Evolutionary conservation across 2,113 vertebrate species (phyloP).

Genomic region (Choloepus hoffmanni): DNA sequence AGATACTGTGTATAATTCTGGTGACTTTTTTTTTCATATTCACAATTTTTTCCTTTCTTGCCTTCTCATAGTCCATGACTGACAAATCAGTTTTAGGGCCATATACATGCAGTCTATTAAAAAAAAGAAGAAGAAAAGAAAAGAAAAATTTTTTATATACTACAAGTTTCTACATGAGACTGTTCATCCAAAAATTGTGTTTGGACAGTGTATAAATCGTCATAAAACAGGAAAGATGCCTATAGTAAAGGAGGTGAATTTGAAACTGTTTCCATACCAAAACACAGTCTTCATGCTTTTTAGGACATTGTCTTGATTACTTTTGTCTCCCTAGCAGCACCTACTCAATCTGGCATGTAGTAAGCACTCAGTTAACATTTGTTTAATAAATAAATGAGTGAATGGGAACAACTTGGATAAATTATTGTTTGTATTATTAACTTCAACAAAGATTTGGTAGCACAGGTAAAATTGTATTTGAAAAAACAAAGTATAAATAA

Average conservation of each 20-base stretch:
- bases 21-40: neutral
- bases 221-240: neutral
- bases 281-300: neutral
- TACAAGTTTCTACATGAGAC: neutral
- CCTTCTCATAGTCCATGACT: conserved; percentile 24
- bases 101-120: neutral
- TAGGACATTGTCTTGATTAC: neutral
- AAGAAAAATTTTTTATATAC: too few relatives aligned
- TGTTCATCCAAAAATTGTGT: conserved; percentile 19
- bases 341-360: neutral
- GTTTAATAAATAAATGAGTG: conserved; percentile 22
- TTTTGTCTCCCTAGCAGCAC: conserved; percentile 22
- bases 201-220: conserved; percentile 7
- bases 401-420: neutral
- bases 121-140: neutral
- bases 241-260: conserved; percentile 21
- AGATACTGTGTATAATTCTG: neutral
- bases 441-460: conserved; percentile 32
- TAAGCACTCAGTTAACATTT: conserved; percentile 8
- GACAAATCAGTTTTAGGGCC: neutral
- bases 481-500: neutral
- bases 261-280: conserved; percentile 59
- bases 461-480: conserved; percentile 5
- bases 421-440: neutral
- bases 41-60: neutral